phyloP scores from a whole-genome alignment of 2,888 invertebrate species.

The Punctoribates punctum region DNA sequence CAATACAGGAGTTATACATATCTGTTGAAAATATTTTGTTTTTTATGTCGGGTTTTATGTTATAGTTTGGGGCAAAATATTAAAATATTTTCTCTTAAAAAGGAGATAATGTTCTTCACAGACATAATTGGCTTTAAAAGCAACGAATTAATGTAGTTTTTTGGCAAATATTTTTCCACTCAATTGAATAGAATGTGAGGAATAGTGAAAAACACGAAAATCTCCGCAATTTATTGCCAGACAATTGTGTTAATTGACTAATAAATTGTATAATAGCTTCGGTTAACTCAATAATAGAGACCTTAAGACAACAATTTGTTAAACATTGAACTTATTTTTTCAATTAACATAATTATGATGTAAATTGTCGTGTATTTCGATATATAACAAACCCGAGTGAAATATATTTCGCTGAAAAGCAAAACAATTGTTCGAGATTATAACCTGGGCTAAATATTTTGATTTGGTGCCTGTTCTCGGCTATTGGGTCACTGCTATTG shows the following conservation, averaged over 20 bases:
- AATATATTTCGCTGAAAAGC: no score
- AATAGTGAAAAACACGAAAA: no score
- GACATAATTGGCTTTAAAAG: not conserved
- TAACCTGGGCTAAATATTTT: no score
- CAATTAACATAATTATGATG: no score
- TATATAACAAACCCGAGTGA: no score
- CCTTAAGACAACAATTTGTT: not conserved
- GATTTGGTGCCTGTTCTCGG: no score
- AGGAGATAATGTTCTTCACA: slow-evolving; percentile 1
- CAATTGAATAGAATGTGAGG: no score
- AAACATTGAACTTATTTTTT: not conserved
- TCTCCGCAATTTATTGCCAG: not conserved
- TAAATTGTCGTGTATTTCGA: no score
- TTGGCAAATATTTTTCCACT: not conserved
- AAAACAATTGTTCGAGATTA: no score
- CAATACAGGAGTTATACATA: not conserved
- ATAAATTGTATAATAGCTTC: slow-evolving; percentile 9
- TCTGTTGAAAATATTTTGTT: slow-evolving; percentile 4
- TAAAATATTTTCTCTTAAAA: not conserved
- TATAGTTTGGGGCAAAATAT: slow-evolving; percentile 2
- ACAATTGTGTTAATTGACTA: slow-evolving; percentile 14
- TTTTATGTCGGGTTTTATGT: not conserved
- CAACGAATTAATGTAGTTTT: not conserved
- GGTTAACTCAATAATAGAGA: not conserved
- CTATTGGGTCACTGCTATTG: no score